These are phyloP conservation scores for Macropis europaea DNA, from an alignment of 2,888 invertebrate genomes.

Conservation along the genomic window DNA sequence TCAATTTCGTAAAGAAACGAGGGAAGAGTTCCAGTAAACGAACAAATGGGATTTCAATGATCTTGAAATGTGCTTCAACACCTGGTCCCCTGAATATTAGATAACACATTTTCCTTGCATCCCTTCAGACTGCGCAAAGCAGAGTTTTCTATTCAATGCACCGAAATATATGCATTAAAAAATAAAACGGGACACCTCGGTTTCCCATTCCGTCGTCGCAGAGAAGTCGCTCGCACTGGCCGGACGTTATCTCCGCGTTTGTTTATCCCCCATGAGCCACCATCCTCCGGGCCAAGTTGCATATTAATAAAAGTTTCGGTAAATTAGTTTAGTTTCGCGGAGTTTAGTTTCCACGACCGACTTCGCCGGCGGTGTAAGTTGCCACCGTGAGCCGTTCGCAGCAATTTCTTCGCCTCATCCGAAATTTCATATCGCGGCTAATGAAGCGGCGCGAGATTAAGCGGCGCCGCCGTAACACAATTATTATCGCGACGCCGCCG, in stretches of 20 bases:
- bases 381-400: slow-evolving; percentile 17
- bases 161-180: too few species aligned
- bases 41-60: too few species aligned
- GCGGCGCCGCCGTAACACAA: slow-evolving; percentile 20
- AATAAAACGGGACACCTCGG: too few species aligned
- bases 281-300: slow-evolving; percentile 62
- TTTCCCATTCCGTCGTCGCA: not conserved
- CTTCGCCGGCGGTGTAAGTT: slow-evolving; percentile 45
- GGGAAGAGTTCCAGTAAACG: too few species aligned
- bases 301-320: slow-evolving; percentile 72
- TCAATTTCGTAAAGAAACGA: too few species aligned
- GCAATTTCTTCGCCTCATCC: slow-evolving; percentile 39
- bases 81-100: too few species aligned
- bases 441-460: slow-evolving; percentile 45
- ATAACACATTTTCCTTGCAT: too few species aligned
- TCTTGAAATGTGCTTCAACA: too few species aligned
- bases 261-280: slow-evolving; percentile 52
- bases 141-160: too few species aligned
- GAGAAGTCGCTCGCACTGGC: slow-evolving; percentile 29
- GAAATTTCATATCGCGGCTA: slow-evolving; percentile 40
- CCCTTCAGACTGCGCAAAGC: too few species aligned
- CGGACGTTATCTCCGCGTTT: slow-evolving; percentile 65
- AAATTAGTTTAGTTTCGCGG: slow-evolving; percentile 72
- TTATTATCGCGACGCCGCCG: slow-evolving; percentile 9
- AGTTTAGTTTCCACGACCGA: slow-evolving; percentile 48